These are phyloP conservation scores for Triplophysa yarkandensis DNA, from an alignment of 2,797 vertebrate genomes.

Conservation along the genomic window DNA sequence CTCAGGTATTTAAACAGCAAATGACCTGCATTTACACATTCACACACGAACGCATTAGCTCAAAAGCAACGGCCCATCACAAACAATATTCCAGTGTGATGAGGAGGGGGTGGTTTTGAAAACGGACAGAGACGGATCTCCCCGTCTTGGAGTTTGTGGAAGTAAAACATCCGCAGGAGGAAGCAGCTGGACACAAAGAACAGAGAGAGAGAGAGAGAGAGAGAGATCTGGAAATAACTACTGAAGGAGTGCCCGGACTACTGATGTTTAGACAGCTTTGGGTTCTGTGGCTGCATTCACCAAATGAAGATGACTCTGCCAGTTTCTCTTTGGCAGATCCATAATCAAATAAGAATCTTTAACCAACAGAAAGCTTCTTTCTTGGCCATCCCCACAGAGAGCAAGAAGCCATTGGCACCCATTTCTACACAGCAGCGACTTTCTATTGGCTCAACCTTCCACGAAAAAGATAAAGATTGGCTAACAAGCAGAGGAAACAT, in stretches of 20 bases:
- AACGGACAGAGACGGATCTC: constrained; percentile 50
- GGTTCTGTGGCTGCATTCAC: constrained; percentile 11
- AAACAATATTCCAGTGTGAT: constrained; percentile 66
- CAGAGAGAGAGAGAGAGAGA: constrained; percentile 61
- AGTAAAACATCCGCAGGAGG: constrained; percentile 69
- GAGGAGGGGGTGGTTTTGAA: constrained; percentile 49
- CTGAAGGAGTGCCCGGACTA: constrained; percentile 67
- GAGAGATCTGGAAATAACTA: constrained; percentile 66
- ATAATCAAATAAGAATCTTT: constrained; percentile 37
- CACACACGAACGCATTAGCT: constrained; percentile 33
- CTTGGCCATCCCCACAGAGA: constrained; percentile 52
- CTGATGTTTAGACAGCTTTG: constrained; percentile 42
- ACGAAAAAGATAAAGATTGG: constrained; percentile 50
- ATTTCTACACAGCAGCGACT: constrained; percentile 49
- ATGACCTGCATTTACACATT: constrained; percentile 59
- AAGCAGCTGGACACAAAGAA: constrained; percentile 78
- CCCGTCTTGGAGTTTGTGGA: constrained; percentile 68
- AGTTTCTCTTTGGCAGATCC: constrained; percentile 41
- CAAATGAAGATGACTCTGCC: constrained; percentile 24
- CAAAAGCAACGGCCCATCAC: constrained; percentile 67
- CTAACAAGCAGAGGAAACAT: constrained; percentile 44
- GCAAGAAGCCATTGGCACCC: constrained; percentile 52
- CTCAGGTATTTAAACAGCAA: constrained; percentile 50
- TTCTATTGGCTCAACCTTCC: constrained; percentile 58
- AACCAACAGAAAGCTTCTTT: constrained; percentile 33